Conservation (phyloP, 64 coral and sea anemone genomes). For the Actinia tenebrosa region DNA sequence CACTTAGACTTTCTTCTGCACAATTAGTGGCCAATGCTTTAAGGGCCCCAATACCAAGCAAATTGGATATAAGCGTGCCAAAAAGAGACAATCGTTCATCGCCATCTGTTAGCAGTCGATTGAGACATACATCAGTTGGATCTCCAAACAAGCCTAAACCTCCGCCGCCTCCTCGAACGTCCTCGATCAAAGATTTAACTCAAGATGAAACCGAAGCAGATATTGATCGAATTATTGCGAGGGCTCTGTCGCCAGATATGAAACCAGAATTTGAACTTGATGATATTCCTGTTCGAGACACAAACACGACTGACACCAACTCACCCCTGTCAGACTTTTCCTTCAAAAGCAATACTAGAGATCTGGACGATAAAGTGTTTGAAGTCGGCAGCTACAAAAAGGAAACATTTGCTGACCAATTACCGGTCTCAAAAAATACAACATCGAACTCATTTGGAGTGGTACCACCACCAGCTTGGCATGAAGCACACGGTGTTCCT, state of each 20-base stretch:
- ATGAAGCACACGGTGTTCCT: background rate
- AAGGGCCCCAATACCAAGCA: background rate
- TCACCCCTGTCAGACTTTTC: background rate
- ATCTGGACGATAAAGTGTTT: background rate
- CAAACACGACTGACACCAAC: background rate
- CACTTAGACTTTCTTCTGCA: slow-evolving; percentile 17
- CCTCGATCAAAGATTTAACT: slow-evolving; percentile 26
- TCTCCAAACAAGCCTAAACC: background rate
- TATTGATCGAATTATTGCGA: background rate
- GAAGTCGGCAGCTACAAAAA: background rate
- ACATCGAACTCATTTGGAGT: slow-evolving; percentile 12
- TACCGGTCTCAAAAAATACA: background rate
- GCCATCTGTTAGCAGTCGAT: background rate
- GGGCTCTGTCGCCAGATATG: background rate
- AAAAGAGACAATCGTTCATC: background rate
- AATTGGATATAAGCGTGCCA: background rate
- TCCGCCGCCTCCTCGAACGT: slow-evolving; percentile 38
- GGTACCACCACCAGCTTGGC: slow-evolving; percentile 30
- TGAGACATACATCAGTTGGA: background rate
- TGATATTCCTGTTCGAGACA: slow-evolving; percentile 18
- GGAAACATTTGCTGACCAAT: background rate
- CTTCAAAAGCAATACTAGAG: background rate
- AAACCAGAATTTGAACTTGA: slow-evolving; percentile 15
- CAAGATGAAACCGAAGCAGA: background rate
- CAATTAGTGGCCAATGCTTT: background rate